Conservation (phyloP, 2,113 vertebrate species). For the Takifugu bimaculatus region DNA sequence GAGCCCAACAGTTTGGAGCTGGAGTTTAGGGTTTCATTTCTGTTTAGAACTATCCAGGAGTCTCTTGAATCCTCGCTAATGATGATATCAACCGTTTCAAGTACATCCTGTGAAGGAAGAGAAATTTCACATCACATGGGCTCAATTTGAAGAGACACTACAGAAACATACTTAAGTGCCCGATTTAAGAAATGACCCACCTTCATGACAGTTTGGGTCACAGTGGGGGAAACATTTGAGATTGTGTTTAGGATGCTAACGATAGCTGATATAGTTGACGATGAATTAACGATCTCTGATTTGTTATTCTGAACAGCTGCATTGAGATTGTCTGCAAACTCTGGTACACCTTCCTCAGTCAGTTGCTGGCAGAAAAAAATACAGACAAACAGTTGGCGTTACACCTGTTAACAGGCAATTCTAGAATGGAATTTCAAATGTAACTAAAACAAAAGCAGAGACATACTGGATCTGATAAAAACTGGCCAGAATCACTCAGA, state of each 20-base stretch:
- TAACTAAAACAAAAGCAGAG: too few species aligned
- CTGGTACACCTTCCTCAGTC: not conserved
- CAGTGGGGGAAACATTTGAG: slow-evolving; percentile 15
- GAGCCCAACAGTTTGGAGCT: slow-evolving; percentile 73
- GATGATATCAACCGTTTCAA: slow-evolving; percentile 59
- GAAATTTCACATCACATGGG: not conserved
- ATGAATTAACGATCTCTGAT: slow-evolving; percentile 23
- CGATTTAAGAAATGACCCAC: slow-evolving; percentile 28
- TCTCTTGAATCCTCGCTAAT: slow-evolving; percentile 20
- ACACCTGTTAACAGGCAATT: too few species aligned
- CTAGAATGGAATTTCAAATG: too few species aligned
- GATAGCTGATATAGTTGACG: slow-evolving; percentile 50
- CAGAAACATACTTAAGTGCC: too few species aligned
- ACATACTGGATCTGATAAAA: too few species aligned
- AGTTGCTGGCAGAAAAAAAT: slow-evolving; percentile 43
- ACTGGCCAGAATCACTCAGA: too few species aligned
- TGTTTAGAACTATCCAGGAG: slow-evolving; percentile 56
- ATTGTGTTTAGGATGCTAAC: slow-evolving; percentile 50
- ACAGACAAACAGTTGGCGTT: not conserved
- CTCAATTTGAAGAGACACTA: too few species aligned
- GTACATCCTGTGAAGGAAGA: slow-evolving; percentile 61
- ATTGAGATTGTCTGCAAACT: slow-evolving; percentile 31
- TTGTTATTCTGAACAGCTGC: rapidly evolving
- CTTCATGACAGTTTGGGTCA: slow-evolving; percentile 25
- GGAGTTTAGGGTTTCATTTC: slow-evolving; percentile 33